phyloP scores from a whole-genome alignment of 2,797 vertebrate species.

The Kryptopterus vitreolus region DNA sequence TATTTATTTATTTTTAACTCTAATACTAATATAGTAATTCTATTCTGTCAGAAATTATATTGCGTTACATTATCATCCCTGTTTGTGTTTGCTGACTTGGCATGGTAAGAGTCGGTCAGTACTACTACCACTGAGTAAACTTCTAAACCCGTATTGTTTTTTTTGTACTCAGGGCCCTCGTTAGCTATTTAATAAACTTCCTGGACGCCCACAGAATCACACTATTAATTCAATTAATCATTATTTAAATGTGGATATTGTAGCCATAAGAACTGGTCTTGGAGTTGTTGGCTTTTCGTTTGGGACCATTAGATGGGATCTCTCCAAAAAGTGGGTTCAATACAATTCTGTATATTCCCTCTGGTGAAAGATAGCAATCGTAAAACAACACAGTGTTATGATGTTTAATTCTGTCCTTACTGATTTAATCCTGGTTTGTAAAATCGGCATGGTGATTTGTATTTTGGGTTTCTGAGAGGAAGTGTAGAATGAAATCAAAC shows the following conservation, averaged over 20 bases:
- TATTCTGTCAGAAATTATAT: background rate
- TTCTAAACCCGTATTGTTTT: background rate
- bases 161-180: background rate
- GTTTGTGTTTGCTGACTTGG: background rate
- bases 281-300: background rate
- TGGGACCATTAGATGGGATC: background rate
- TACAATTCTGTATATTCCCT: too few species aligned
- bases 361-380: background rate
- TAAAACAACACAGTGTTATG: background rate
- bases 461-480: background rate
- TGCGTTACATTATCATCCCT: background rate
- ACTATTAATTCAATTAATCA: too few species aligned
- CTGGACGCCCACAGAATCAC: background rate
- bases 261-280: too few species aligned
- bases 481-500: background rate
- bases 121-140: background rate
- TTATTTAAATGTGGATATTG: background rate
- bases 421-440: background rate
- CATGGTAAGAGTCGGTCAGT: background rate
- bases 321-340: background rate
- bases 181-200: background rate
- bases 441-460: background rate
- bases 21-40: too few species aligned
- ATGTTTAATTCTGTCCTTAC: background rate
- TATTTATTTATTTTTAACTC: too few species aligned